Conservation (phyloP, 2,113 vertebrate genomes). For the Trematocara macrostoma region DNA sequence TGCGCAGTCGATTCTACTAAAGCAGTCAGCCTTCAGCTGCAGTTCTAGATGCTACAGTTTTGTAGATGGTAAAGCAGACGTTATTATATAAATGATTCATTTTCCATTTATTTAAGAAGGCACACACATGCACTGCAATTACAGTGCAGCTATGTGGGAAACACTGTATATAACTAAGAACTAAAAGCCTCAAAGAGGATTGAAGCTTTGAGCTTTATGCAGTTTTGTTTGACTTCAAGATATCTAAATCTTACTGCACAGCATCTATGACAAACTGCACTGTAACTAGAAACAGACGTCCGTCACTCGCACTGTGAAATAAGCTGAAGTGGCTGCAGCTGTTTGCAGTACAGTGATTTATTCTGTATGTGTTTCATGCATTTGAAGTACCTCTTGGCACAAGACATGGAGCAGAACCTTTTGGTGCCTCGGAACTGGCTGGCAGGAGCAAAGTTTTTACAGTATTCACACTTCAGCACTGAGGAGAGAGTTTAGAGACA, state of each 20-base stretch:
- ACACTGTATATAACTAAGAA: neutral
- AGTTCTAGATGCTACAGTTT: neutral
- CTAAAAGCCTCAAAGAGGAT: neutral
- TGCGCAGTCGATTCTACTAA: rapidly evolving
- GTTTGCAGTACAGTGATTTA: neutral
- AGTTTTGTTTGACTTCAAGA: neutral
- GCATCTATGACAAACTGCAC: neutral
- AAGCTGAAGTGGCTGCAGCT: neutral
- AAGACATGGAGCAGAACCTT: constrained; percentile 94
- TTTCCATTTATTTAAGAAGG: neutral
- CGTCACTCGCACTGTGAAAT: neutral
- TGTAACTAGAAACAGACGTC: neutral
- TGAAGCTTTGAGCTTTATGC: neutral
- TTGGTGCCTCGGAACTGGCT: constrained; percentile 91
- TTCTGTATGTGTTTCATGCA: constrained; percentile 20
- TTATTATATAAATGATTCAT: neutral
- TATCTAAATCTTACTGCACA: neutral
- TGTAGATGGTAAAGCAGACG: neutral
- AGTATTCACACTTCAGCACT: constrained; percentile 94
- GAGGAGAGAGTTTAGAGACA: neutral
- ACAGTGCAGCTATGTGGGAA: neutral
- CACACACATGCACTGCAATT: neutral
- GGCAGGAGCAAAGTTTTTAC: constrained; percentile 86
- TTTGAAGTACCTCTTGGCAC: constrained; percentile 88
- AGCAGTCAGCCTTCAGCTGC: neutral